Percentiles rank a stretch among this genome's conserved stretches.
Evolutionary conservation across 2,113 vertebrate genomes (phyloP).

Genomic region (Melanotaenia duboulayi): DNA sequence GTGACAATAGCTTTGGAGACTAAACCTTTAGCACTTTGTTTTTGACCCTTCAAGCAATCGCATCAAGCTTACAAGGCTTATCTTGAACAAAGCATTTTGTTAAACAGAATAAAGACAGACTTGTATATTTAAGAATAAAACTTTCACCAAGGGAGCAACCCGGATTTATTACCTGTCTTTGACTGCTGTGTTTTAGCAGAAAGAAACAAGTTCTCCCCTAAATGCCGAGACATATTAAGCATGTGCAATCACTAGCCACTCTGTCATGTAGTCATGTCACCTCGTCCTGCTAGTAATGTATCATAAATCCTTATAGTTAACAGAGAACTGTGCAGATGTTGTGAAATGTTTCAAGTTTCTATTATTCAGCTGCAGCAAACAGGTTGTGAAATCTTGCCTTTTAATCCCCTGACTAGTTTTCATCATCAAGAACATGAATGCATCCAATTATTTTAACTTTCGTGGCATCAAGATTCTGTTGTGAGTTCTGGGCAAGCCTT

Average conservation of each 20-base stretch:
- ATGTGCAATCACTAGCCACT: background rate
- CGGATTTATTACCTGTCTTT: slow-evolving; percentile 21
- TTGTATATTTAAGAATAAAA: too few relatives aligned
- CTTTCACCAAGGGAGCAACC: slow-evolving; percentile 10
- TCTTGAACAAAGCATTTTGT: background rate
- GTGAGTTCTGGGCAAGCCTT: slow-evolving; percentile 40
- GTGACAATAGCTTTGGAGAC: background rate
- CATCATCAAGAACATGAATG: slow-evolving; percentile 26
- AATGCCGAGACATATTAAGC: slow-evolving; percentile 14
- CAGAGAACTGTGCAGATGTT: slow-evolving; percentile 4
- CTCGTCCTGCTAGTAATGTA: slow-evolving; percentile 5
- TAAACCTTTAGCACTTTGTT: background rate
- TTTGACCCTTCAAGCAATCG: background rate
- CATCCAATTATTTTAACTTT: slow-evolving; percentile 50
- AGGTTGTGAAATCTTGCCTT: slow-evolving; percentile 19
- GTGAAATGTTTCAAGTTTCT: slow-evolving; percentile 19
- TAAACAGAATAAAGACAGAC: background rate
- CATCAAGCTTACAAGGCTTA: background rate
- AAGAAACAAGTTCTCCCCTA: slow-evolving; percentile 15
- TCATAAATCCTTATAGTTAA: background rate
- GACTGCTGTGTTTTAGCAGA: slow-evolving; percentile 6
- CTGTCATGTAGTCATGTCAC: background rate
- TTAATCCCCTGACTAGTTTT: slow-evolving; percentile 43
- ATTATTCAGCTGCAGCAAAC: slow-evolving; percentile 29
- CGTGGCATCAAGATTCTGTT: slow-evolving; percentile 31